Evolutionary conservation across 2,797 vertebrate genomes (phyloP).

Genomic region (Gouania willdenowi): DNA sequence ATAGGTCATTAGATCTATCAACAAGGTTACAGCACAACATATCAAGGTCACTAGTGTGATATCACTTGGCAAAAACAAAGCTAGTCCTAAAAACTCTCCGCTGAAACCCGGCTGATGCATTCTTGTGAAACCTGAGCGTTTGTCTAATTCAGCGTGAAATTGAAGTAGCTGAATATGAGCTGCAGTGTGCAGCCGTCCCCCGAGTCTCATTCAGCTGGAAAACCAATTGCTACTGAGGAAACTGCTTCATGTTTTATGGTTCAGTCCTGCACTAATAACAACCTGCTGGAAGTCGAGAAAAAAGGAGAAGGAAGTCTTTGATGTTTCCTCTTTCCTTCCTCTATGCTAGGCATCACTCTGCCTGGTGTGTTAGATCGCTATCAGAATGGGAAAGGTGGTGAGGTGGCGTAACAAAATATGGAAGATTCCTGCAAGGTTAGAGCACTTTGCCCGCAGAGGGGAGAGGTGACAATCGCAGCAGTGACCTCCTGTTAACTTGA

Average conservation of each 20-base stretch:
- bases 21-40: too few relatives aligned
- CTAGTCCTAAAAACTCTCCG: slow-evolving; percentile 17
- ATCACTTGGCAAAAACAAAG: slow-evolving; percentile 8
- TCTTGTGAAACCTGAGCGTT: slow-evolving; percentile 46
- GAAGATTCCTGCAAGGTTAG: slow-evolving; percentile 42
- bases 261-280: slow-evolving; percentile 4
- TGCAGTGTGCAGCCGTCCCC: slow-evolving; percentile 2
- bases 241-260: slow-evolving; percentile 12
- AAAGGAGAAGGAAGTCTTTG: slow-evolving; percentile 9
- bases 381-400: slow-evolving; percentile 18
- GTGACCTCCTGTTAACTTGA: too few relatives aligned
- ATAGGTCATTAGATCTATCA: slow-evolving; percentile 3
- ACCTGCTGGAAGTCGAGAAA: slow-evolving; percentile 6
- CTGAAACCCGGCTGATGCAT: slow-evolving; percentile 28
- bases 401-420: slow-evolving; percentile 48
- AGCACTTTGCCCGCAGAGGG: slow-evolving; percentile 10
- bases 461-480: slow-evolving; percentile 27
- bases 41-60: too few relatives aligned
- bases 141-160: slow-evolving; percentile 52
- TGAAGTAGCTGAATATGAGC: slow-evolving; percentile 27
- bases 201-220: slow-evolving; percentile 11
- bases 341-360: not conserved
- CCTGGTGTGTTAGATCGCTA: slow-evolving; percentile 3
- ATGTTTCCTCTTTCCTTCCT: slow-evolving; percentile 53
- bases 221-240: slow-evolving; percentile 13